phyloP scores from a whole-genome alignment of 1,140 invertebrate species.

The Rhopalosiphum maidis region DNA sequence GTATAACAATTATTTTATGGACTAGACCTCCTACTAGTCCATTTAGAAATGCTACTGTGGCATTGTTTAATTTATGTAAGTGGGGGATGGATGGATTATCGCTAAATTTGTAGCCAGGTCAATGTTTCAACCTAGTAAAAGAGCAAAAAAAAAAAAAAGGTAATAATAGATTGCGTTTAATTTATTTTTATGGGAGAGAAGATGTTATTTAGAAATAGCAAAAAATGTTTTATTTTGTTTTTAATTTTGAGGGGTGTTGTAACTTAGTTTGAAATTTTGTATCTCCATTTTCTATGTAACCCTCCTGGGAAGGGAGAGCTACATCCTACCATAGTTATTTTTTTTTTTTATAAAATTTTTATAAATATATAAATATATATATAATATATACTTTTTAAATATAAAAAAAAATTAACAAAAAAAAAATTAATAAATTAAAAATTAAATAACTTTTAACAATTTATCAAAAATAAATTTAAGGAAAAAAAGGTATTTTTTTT shows the following conservation, averaged over 20 bases:
- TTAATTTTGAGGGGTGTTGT: slow-evolving; percentile 39
- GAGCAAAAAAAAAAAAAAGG: slow-evolving; percentile 26
- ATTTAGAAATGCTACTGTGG: slow-evolving; percentile 52
- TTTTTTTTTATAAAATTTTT: slow-evolving; percentile 58
- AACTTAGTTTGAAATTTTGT: slow-evolving; percentile 45
- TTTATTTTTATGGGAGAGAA: slow-evolving; percentile 42
- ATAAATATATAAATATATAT: slow-evolving; percentile 60
- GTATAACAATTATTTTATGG: slow-evolving; percentile 52
- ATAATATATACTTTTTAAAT: slow-evolving; percentile 60
- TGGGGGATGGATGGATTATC: slow-evolving; percentile 58
- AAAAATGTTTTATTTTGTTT: slow-evolving; percentile 26
- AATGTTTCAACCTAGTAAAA: slow-evolving; percentile 41
- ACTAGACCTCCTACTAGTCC: slow-evolving; percentile 58
- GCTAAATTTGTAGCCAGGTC: slow-evolving; percentile 48
- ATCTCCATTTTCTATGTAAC: slow-evolving; percentile 55
- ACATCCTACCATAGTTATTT: slow-evolving; percentile 54
- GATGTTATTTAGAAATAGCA: slow-evolving; percentile 37
- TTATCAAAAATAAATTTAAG: slow-evolving; percentile 58
- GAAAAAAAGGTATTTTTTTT: slow-evolving; percentile 49
- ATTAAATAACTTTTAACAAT: slow-evolving; percentile 58
- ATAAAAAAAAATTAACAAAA: slow-evolving; percentile 59
- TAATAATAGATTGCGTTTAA: slow-evolving; percentile 49
- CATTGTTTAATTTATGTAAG: slow-evolving; percentile 48
- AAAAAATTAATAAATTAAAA: slow-evolving; percentile 58
- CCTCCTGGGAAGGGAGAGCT: slow-evolving; percentile 42